phyloP scores from a whole-genome alignment of 2,888 invertebrate genomes.

The Phorcus lineatus region DNA sequence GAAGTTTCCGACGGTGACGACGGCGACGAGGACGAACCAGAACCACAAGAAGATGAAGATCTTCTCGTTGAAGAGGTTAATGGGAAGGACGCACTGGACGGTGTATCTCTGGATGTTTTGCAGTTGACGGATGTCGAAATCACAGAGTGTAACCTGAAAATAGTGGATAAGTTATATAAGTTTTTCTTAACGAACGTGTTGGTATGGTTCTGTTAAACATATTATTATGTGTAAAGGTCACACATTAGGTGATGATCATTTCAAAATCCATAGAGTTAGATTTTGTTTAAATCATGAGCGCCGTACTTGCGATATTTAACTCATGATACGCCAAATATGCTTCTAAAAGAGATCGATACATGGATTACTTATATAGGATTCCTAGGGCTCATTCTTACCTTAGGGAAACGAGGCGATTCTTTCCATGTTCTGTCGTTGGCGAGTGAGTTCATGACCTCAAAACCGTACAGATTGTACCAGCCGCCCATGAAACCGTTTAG shows the following conservation, averaged over 20 bases:
- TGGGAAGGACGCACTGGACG: slow-evolving; percentile 66
- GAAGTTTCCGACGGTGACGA: slow-evolving; percentile 61
- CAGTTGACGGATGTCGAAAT: slow-evolving; percentile 68
- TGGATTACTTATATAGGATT: too few relatives aligned
- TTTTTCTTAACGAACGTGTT: too few relatives aligned
- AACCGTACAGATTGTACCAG: slow-evolving; percentile 65
- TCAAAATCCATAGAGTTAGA: too few relatives aligned
- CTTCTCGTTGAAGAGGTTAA: slow-evolving; percentile 70
- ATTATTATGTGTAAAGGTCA: too few relatives aligned
- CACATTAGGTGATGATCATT: too few relatives aligned
- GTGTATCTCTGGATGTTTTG: slow-evolving; percentile 67
- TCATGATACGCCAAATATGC: too few relatives aligned
- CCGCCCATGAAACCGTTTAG: slow-evolving; percentile 67
- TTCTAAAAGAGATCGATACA: too few relatives aligned
- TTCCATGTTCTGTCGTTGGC: slow-evolving; percentile 55
- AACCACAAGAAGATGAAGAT: slow-evolving; percentile 71
- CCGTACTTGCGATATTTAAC: too few relatives aligned
- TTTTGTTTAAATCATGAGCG: too few relatives aligned
- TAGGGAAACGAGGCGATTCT: slow-evolving; percentile 64
- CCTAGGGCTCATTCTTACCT: not conserved
- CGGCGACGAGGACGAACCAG: slow-evolving; percentile 67
- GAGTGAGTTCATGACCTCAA: slow-evolving; percentile 60
- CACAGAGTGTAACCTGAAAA: slow-evolving; percentile 61
- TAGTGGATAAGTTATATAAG: not conserved
- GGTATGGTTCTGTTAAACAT: too few relatives aligned